Percentiles rank a stretch among this genome's conserved stretches.
These are phyloP conservation scores for Drosophila pallidifrons DNA, from an alignment of 1,140 invertebrate species.

Conservation along the genomic window DNA sequence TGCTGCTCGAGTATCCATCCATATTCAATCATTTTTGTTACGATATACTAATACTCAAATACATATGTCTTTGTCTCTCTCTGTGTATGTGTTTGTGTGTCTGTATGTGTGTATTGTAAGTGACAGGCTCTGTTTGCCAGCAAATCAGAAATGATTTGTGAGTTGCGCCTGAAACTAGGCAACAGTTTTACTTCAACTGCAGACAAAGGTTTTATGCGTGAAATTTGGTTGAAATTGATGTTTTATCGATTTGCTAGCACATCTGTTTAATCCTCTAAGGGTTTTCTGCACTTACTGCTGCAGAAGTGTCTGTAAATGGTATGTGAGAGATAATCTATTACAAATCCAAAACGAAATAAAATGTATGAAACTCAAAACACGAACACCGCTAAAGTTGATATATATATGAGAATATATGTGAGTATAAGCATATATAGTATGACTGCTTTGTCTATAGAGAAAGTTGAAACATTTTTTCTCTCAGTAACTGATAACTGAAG, in stretches of 20 bases:
- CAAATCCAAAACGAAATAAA: conserved; percentile 10
- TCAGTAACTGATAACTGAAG: conserved; percentile 16
- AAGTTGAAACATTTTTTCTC: conserved; percentile 22
- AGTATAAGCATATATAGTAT: conserved; percentile 38
- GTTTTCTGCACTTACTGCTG: conserved; percentile 23
- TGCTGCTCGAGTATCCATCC: neutral
- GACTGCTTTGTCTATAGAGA: conserved; percentile 22
- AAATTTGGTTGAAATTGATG: conserved; percentile 36
- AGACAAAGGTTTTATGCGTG: neutral
- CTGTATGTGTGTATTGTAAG: neutral
- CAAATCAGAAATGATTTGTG: conserved; percentile 24
- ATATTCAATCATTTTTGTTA: conserved; percentile 12
- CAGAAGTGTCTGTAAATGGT: conserved; percentile 3
- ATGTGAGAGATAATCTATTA: conserved; percentile 19
- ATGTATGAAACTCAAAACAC: conserved; percentile 20
- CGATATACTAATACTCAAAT: conserved; percentile 17
- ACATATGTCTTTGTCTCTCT: conserved; percentile 1
- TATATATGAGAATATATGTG: conserved; percentile 37
- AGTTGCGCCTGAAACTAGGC: conserved; percentile 27
- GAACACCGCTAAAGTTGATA: conserved; percentile 29
- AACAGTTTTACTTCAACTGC: conserved; percentile 34
- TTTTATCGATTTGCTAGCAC: conserved; percentile 30
- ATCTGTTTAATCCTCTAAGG: conserved; percentile 16
- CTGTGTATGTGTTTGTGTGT: neutral
- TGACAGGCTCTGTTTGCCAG: conserved; percentile 15